phyloP scores from a whole-genome alignment of 2,888 invertebrate genomes.

The Dasypogon diadema region DNA sequence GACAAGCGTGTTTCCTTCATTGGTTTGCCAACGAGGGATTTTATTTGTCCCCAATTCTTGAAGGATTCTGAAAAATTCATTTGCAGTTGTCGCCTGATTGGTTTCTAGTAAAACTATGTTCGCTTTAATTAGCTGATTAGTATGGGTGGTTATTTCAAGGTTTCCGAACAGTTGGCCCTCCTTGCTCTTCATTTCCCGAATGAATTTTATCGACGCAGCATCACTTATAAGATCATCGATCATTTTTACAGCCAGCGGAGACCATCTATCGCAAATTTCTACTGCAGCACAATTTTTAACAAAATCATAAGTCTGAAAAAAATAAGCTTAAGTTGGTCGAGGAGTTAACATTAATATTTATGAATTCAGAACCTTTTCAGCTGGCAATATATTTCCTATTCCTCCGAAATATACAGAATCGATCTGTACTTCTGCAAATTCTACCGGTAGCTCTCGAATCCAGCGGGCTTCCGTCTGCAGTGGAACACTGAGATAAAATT shows the following conservation, averaged over 20 bases:
- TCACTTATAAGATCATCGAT: constrained; percentile 51
- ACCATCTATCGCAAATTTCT: constrained; percentile 44
- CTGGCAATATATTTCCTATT: constrained; percentile 51
- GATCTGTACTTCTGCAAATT: constrained; percentile 13
- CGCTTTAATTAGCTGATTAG: constrained; percentile 49
- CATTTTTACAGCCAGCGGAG: constrained; percentile 47
- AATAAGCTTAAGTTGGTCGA: too few species aligned
- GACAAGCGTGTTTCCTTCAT: constrained; percentile 43
- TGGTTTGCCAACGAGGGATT: constrained; percentile 48
- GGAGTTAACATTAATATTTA: not conserved
- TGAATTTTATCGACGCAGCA: constrained; percentile 38
- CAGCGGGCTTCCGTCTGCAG: constrained; percentile 33
- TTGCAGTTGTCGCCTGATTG: constrained; percentile 25
- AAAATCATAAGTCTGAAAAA: constrained; percentile 52
- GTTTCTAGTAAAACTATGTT: constrained; percentile 47
- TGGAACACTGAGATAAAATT: constrained; percentile 44
- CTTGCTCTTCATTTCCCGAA: constrained; percentile 7
- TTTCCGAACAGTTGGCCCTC: constrained; percentile 52
- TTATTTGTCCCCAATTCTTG: constrained; percentile 46
- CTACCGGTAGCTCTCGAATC: constrained; percentile 37
- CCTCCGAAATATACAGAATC: constrained; percentile 51
- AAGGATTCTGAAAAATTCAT: constrained; percentile 45
- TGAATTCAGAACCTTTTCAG: constrained; percentile 36
- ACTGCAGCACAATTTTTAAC: constrained; percentile 1
- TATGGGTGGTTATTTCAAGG: constrained; percentile 48